phyloP scores from a whole-genome alignment of 2,888 invertebrate species.

The Therioaphis trifolii region DNA sequence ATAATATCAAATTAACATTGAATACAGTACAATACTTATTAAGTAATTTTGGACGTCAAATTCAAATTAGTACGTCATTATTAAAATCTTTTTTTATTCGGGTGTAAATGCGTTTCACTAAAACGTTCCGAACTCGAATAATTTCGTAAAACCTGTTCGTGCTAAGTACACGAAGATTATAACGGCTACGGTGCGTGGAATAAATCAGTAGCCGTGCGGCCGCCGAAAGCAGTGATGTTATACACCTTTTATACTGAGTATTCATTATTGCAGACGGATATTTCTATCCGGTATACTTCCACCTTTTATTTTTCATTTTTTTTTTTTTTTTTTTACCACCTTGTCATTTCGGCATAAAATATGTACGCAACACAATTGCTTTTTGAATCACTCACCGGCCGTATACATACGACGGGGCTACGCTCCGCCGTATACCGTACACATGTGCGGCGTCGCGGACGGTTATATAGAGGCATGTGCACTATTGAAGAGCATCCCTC shows the following conservation, averaged over 20 bases:
- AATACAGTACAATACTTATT: no score
- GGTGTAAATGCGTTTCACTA: neutral
- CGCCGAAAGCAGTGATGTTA: no score
- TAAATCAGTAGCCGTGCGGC: neutral
- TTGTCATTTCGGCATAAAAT: constrained; percentile 11
- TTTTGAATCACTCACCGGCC: constrained; percentile 37
- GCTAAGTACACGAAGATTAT: neutral
- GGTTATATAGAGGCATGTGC: constrained; percentile 51
- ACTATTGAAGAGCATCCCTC: constrained; percentile 26
- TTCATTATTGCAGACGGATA: neutral
- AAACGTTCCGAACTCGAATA: neutral
- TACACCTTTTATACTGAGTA: no score
- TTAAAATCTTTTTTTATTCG: no score
- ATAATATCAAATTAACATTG: no score
- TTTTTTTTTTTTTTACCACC: constrained; percentile 14
- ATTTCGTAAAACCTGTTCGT: neutral
- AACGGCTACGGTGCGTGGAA: neutral
- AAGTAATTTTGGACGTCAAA: no score
- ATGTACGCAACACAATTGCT: constrained; percentile 34
- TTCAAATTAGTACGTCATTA: no score
- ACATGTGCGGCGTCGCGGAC: neutral
- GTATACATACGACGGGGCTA: neutral
- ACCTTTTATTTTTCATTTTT: neutral
- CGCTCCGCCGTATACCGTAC: neutral
- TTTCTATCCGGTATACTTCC: constrained; percentile 11